phyloP scores from a whole-genome alignment of 2,113 vertebrate genomes.

The Chaetura pelagica region DNA sequence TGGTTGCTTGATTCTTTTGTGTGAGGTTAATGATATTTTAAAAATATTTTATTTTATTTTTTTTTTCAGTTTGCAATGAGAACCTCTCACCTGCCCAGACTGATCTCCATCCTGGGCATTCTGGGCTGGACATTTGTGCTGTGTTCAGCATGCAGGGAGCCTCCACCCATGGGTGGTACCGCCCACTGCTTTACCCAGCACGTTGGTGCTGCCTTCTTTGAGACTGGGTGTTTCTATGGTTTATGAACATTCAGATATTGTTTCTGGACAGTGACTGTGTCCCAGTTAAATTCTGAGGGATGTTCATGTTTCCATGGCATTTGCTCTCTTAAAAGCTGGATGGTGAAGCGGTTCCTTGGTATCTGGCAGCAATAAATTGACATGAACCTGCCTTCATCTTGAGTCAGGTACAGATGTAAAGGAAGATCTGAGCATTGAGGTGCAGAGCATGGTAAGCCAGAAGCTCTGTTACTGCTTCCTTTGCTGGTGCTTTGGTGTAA shows the following conservation, averaged over 20 bases:
- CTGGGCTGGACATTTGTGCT: neutral
- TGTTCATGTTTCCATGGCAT: neutral
- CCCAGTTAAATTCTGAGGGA: neutral
- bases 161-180: rapidly evolving
- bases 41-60: neutral
- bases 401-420: neutral
- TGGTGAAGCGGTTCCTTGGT: neutral
- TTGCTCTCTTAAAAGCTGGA: neutral
- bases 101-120: neutral
- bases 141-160: neutral
- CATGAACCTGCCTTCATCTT: neutral
- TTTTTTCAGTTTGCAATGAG: neutral
- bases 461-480: neutral
- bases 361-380: neutral
- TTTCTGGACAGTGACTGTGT: neutral
- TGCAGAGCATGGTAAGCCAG: rapidly evolving
- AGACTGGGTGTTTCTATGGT: neutral
- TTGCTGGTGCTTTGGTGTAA: neutral
- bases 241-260: neutral
- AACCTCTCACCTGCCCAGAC: neutral
- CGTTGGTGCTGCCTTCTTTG: neutral
- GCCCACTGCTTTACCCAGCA: neutral
- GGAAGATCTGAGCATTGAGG: neutral
- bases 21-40: neutral
- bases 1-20: neutral